A percentile compares a stretch with the other conserved stretches of the same genome.
Conservation (phyloP, 2,113 vertebrate species). For the Leptobrachium leishanense region DNA sequence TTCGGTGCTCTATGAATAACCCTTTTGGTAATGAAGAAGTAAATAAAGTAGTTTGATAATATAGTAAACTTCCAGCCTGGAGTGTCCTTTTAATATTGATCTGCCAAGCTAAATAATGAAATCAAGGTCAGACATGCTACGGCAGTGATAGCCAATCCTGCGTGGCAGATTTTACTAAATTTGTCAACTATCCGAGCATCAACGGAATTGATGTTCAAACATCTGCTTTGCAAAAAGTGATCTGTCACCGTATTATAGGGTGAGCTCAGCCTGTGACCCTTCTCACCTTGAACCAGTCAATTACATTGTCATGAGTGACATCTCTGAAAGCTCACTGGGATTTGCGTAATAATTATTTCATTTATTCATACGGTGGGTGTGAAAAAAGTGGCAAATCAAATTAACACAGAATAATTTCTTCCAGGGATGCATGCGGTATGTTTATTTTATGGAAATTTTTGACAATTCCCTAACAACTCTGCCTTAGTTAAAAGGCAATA, state of each 20-base stretch:
- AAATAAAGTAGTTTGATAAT: no score
- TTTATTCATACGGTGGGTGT: conserved; percentile 20
- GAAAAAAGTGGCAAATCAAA: conserved; percentile 26
- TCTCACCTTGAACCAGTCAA: conserved; percentile 19
- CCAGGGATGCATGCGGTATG: neutral
- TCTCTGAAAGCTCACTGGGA: conserved; percentile 5
- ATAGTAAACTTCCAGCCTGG: no score
- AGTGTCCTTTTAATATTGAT: no score
- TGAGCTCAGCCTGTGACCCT: neutral
- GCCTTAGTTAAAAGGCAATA: neutral
- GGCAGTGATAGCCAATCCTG: no score
- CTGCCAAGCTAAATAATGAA: no score
- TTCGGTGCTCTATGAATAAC: no score
- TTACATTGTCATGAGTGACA: neutral
- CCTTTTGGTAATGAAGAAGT: no score
- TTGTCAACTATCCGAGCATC: no score
- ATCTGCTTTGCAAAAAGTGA: neutral
- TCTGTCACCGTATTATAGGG: neutral
- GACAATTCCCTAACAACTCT: neutral
- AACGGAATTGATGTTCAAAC: no score
- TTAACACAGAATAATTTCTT: conserved; percentile 17
- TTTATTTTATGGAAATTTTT: neutral
- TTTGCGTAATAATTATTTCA: conserved; percentile 23
- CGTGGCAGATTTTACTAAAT: no score
- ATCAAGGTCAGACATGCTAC: no score